A percentile compares a stretch with the other conserved stretches of the same genome.
phyloP scores from a whole-genome alignment of 2,888 invertebrate genomes.

The Pomacea canaliculata region DNA sequence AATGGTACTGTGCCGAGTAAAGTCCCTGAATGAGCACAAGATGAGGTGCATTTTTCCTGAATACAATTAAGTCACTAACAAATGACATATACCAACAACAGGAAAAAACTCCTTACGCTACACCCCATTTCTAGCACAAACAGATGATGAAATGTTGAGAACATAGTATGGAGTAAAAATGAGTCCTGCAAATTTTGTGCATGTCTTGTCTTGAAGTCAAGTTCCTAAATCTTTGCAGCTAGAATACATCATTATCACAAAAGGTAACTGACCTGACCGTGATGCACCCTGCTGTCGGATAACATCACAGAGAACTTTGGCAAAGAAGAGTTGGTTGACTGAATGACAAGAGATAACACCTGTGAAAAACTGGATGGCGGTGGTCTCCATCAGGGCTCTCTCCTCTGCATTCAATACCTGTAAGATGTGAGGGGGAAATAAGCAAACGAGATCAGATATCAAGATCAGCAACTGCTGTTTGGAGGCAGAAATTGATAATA shows the following conservation, averaged over 20 bases:
- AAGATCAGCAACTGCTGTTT: too few relatives aligned
- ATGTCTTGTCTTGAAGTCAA: too few relatives aligned
- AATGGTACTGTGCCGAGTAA: constrained; percentile 68
- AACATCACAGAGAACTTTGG: constrained; percentile 83
- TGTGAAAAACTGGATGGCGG: constrained; percentile 85
- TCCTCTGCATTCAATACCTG: constrained; percentile 63
- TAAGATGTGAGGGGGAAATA: not conserved
- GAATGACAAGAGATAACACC: constrained; percentile 88
- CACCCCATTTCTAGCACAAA: too few relatives aligned
- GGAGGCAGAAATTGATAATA: too few relatives aligned
- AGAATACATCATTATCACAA: not conserved
- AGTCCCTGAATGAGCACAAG: constrained; percentile 32
- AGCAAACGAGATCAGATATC: too few relatives aligned
- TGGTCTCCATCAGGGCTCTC: constrained; percentile 69
- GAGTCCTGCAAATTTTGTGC: too few relatives aligned
- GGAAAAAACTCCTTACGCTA: not conserved
- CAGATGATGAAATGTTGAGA: too few relatives aligned
- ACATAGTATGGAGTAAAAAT: too few relatives aligned
- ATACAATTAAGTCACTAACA: constrained; percentile 1
- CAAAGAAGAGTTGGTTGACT: constrained; percentile 85
- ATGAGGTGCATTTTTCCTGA: not conserved
- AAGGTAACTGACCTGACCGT: constrained; percentile 63
- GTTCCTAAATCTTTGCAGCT: too few relatives aligned
- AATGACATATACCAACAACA: not conserved
- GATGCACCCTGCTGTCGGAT: constrained; percentile 75